A percentile compares a stretch with the other conserved stretches of the same genome.
phyloP scores from a whole-genome alignment of 2,797 vertebrate species.

The Vireo griseus region DNA sequence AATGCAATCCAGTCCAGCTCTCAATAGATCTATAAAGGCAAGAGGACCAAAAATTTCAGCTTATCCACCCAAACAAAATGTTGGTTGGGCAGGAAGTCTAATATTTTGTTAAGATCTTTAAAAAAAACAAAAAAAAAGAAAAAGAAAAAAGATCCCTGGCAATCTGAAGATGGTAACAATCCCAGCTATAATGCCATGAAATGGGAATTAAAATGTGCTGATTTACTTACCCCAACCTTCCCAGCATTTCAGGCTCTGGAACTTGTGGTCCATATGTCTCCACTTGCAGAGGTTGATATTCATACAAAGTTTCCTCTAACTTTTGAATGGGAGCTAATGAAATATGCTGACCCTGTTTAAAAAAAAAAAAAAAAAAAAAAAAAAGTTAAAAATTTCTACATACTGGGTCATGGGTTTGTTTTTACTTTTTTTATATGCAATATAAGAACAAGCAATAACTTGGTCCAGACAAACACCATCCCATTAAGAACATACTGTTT shows the following conservation, averaged over 20 bases:
- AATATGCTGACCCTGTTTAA: slow-evolving; percentile 85
- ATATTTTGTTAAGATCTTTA: background rate
- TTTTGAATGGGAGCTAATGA: slow-evolving; percentile 83
- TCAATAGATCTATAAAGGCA: slow-evolving; percentile 63
- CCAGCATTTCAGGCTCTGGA: slow-evolving; percentile 85
- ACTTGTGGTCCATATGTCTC: slow-evolving; percentile 85
- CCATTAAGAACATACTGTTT: background rate
- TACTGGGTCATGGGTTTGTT: background rate
- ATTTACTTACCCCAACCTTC: slow-evolving; percentile 83
- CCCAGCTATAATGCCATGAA: background rate
- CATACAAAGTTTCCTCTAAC: slow-evolving; percentile 86
- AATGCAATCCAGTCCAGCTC: slow-evolving; percentile 62
- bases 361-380: background rate
- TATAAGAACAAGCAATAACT: background rate
- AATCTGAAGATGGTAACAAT: slow-evolving; percentile 6
- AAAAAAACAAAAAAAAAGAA: background rate
- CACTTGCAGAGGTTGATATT: slow-evolving; percentile 84
- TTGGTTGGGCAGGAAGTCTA: slow-evolving; percentile 55
- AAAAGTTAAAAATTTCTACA: background rate
- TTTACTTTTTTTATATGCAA: background rate
- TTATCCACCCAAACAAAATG: slow-evolving; percentile 67
- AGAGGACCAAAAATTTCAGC: slow-evolving; percentile 52
- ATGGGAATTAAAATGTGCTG: slow-evolving; percentile 15
- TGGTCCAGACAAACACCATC: background rate
- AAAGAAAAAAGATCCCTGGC: background rate